Conservation (phyloP, 2,113 vertebrate genomes). For the pig (Sus scrofa) region T2T-Sscrofa CM000823.6:8423501-8424000, state of each 20-base stretch:
- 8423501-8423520: too few species aligned
- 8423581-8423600: too few species aligned
- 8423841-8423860: not conserved
- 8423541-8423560: too few species aligned
- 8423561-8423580: too few species aligned
- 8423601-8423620: too few species aligned
- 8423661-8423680: too few species aligned
- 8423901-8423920: not conserved
- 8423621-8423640: too few species aligned
- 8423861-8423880: not conserved
- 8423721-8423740: fast-evolving
- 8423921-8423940: fast-evolving
- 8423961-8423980: not conserved
- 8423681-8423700: too few species aligned
- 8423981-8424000: not conserved
- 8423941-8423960: not conserved
- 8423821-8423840: not conserved
- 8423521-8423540: too few species aligned
- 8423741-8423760: not conserved
- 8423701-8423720: fast-evolving
- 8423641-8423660: too few species aligned
- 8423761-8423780: fast-evolving
- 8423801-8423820: too few species aligned
- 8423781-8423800: too few species aligned
- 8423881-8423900: not conserved